Percentiles rank a stretch among this genome's conserved stretches.
Conservation (phyloP, 2,888 invertebrate species). For the Habrosyne pyritoides region DNA sequence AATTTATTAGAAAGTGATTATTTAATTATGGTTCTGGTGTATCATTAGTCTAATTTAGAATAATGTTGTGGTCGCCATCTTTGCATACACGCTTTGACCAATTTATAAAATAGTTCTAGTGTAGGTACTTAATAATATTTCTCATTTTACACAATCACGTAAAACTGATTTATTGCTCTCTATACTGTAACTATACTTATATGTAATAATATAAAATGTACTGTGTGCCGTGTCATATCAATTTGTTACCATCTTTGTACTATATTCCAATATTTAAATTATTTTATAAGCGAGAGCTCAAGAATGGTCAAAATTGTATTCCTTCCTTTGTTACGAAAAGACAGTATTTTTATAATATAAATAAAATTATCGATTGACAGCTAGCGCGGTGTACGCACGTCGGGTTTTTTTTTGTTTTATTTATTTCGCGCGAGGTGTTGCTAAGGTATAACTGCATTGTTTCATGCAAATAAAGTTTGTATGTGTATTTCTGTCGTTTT, state of each 20-base stretch:
- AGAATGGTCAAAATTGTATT: not conserved
- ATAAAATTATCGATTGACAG: slow-evolving; percentile 14
- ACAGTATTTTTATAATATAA: slow-evolving; percentile 28
- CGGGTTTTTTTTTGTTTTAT: slow-evolving; percentile 46
- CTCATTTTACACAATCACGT: not conserved
- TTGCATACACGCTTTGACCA: slow-evolving; percentile 36
- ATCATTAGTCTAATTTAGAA: slow-evolving; percentile 30
- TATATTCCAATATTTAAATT: slow-evolving; percentile 12
- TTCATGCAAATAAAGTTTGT: slow-evolving; percentile 69
- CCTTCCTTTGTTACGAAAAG: slow-evolving; percentile 25
- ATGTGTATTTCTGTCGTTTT: slow-evolving; percentile 42
- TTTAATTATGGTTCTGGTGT: slow-evolving; percentile 25
- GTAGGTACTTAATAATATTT: slow-evolving; percentile 45
- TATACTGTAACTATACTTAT: not conserved
- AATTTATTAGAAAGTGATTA: not conserved
- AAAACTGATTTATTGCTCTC: not conserved
- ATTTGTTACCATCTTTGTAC: slow-evolving; percentile 36
- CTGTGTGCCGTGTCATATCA: slow-evolving; percentile 27
- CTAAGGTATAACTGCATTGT: slow-evolving; percentile 41
- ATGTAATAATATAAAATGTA: slow-evolving; percentile 22
- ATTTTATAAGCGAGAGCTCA: slow-evolving; percentile 18
- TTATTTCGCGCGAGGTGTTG: slow-evolving; percentile 44
- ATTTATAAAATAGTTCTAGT: slow-evolving; percentile 37
- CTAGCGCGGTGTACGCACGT: slow-evolving; percentile 31
- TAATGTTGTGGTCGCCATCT: slow-evolving; percentile 33